Conservation (phyloP, 2,888 invertebrate species). For the Timema cristinae region DNA sequence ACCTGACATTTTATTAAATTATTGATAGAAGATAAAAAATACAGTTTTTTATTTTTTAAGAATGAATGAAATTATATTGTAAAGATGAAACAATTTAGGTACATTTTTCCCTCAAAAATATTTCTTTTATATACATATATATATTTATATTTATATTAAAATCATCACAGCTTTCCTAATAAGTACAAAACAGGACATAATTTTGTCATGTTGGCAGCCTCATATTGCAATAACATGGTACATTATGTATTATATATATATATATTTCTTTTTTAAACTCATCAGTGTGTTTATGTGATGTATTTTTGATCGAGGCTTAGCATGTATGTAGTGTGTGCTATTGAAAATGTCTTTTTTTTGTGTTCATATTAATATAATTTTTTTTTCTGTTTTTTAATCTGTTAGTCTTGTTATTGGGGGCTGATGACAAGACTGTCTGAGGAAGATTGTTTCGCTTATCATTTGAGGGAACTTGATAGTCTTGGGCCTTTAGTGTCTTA, state of each 20-base stretch:
- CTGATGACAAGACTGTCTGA: no score
- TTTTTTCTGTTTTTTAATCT: no score
- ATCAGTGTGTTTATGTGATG: no score
- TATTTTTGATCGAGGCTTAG: no score
- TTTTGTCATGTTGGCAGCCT: constrained; percentile 2
- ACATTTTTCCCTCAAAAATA: constrained; percentile 11
- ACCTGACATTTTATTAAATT: constrained; percentile 26
- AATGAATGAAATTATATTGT: constrained; percentile 16
- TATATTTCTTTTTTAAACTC: neutral
- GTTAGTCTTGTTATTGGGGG: no score
- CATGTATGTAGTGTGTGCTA: no score
- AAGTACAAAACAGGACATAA: constrained; percentile 14
- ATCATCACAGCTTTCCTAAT: constrained; percentile 18
- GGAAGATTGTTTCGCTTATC: no score
- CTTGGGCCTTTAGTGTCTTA: no score
- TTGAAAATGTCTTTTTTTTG: no score
- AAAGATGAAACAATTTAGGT: constrained; percentile 11
- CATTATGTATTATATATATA: constrained; percentile 4
- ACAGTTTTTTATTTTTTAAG: constrained; percentile 21
- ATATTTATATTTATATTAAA: constrained; percentile 19
- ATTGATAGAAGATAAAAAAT: neutral
- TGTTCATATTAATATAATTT: no score
- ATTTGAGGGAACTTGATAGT: no score
- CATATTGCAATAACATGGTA: neutral
- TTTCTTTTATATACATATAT: constrained; percentile 1